Conservation (phyloP, 2,113 vertebrate species). For the human (Homo sapiens) region DNA sequence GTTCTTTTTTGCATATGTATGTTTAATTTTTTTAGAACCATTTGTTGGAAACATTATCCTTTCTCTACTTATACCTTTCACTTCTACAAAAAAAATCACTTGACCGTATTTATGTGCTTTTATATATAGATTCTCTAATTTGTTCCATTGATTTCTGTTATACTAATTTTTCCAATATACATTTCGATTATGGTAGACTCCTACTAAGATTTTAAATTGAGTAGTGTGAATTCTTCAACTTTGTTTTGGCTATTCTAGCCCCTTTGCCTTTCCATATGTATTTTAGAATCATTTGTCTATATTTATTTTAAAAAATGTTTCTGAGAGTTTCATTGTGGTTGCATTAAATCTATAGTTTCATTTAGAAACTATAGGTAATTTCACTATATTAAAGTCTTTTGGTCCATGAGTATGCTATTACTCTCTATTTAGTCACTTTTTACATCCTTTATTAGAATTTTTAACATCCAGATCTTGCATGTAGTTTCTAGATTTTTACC, state of each 20-base stretch:
- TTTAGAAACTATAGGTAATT: background rate
- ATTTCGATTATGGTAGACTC: background rate
- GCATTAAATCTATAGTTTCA: background rate
- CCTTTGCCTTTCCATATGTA: background rate
- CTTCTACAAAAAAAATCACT: background rate
- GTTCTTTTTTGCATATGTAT: background rate
- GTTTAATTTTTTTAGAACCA: background rate
- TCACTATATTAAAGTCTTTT: background rate
- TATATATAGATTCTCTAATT: background rate
- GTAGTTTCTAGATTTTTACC: background rate
- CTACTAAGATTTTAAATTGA: background rate
- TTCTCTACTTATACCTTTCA: background rate
- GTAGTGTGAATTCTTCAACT: background rate
- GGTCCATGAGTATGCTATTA: background rate
- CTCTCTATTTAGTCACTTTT: background rate
- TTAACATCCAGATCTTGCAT: background rate
- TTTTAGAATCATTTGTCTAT: background rate
- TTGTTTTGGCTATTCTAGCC: background rate
- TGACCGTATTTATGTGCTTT: background rate
- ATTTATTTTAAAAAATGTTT: background rate
- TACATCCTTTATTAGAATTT: background rate
- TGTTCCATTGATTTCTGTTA: background rate
- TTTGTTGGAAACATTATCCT: background rate
- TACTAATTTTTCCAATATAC: background rate
- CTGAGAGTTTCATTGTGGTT: background rate